phyloP scores from a whole-genome alignment of 2,113 vertebrate genomes.

The Stegastes partitus region DNA sequence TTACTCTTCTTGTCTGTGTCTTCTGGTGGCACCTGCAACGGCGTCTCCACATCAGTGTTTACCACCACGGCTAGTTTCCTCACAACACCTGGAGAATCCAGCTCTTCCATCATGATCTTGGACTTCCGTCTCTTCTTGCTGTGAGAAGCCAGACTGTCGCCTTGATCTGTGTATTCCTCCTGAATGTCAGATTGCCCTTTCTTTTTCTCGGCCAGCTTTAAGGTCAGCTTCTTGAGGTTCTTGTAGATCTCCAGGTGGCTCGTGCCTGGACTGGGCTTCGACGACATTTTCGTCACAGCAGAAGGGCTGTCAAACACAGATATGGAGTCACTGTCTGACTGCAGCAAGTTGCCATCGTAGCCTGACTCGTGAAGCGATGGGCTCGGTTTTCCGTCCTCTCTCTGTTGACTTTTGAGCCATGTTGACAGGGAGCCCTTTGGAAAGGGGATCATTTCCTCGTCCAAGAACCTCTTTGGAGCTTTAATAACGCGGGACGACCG shows the following conservation, averaged over 20 bases:
- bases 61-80: constrained; percentile 81
- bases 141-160: constrained; percentile 5
- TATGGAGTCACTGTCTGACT: constrained; percentile 5
- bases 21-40: background rate
- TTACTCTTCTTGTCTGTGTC: constrained; percentile 50
- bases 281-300: constrained; percentile 41
- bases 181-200: constrained; percentile 33
- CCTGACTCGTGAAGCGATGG: constrained; percentile 37
- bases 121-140: constrained; percentile 73
- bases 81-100: constrained; percentile 84
- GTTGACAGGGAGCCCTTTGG: constrained; percentile 69
- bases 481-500: constrained; percentile 92
- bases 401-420: constrained; percentile 66
- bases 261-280: constrained; percentile 79
- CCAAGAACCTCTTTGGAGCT: constrained; percentile 90
- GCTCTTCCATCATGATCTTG: constrained; percentile 83
- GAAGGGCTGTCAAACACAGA: constrained; percentile 22
- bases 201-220: constrained; percentile 79
- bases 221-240: constrained; percentile 86
- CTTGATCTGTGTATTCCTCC: constrained; percentile 14
- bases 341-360: constrained; percentile 17
- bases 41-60: constrained; percentile 10
- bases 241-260: constrained; percentile 90
- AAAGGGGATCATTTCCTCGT: constrained; percentile 84
- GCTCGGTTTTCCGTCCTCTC: constrained; percentile 47